Percentiles rank a stretch among this genome's conserved stretches.
Evolutionary conservation across 2,797 vertebrate genomes (phyloP).

Genomic region (Propithecus deckenii): DNA sequence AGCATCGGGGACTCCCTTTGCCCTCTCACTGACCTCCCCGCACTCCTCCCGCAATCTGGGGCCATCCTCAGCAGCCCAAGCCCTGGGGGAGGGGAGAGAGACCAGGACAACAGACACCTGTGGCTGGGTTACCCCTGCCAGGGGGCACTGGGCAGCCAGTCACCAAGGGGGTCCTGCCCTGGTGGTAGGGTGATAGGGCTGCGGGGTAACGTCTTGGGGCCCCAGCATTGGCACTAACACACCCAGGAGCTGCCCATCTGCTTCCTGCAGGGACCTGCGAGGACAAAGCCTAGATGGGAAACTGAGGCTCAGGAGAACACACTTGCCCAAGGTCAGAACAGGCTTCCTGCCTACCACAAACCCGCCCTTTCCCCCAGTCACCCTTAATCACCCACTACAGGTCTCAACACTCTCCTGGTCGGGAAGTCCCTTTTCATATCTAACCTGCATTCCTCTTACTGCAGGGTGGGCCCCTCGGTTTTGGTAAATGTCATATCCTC

Average conservation of each 20-base stretch:
- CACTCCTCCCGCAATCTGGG: neutral
- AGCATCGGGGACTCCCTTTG: neutral
- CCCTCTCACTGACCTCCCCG: neutral
- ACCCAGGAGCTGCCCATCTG: neutral
- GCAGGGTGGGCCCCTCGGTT: rapidly evolving
- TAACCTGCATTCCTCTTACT: neutral
- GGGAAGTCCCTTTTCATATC: slow-evolving; percentile 21
- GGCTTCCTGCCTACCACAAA: neutral
- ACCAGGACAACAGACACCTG: slow-evolving; percentile 28
- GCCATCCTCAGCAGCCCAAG: neutral
- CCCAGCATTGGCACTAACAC: neutral
- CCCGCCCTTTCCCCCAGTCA: neutral
- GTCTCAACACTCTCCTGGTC: neutral
- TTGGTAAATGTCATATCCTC: neutral
- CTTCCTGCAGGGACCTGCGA: neutral
- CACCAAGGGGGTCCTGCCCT: neutral
- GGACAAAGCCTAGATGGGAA: neutral
- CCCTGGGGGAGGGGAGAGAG: neutral
- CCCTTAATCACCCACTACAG: neutral
- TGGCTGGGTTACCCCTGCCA: slow-evolving; percentile 57
- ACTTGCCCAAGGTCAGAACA: neutral
- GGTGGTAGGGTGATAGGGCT: neutral
- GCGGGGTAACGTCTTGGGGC: neutral
- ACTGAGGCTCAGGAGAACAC: slow-evolving; percentile 8
- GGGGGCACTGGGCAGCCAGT: neutral